Conservation (phyloP, 2,113 vertebrate species). For the Strix aluco region DNA sequence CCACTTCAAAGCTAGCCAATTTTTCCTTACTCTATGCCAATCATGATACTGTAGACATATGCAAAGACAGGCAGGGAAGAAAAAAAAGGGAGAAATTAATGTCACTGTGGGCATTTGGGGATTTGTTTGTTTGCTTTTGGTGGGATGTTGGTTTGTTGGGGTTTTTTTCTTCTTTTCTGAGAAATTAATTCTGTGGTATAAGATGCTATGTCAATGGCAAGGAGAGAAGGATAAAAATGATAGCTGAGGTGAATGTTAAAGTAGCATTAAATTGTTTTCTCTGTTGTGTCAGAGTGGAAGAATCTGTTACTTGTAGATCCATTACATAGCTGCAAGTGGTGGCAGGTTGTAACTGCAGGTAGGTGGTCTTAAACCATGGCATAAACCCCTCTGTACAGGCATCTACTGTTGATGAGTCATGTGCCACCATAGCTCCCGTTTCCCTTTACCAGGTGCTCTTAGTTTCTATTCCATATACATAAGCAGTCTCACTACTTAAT, state of each 20-base stretch:
- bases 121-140: background rate
- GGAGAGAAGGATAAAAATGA: background rate
- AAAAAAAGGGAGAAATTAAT: background rate
- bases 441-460: background rate
- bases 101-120: background rate
- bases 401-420: accelerated
- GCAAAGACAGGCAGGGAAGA: background rate
- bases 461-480: background rate
- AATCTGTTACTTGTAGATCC: background rate
- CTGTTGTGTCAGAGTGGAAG: background rate
- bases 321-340: background rate
- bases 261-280: background rate
- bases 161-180: background rate
- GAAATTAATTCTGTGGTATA: background rate
- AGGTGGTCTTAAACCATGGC: background rate
- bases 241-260: background rate
- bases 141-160: no score
- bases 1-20: background rate
- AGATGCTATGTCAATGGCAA: background rate
- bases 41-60: background rate
- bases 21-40: background rate
- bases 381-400: background rate
- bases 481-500: background rate
- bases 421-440: background rate
- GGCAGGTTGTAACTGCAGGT: background rate